Evolutionary conservation across 2,797 vertebrate genomes (phyloP).

Genomic region (Bryconaethiops microstoma): DNA sequence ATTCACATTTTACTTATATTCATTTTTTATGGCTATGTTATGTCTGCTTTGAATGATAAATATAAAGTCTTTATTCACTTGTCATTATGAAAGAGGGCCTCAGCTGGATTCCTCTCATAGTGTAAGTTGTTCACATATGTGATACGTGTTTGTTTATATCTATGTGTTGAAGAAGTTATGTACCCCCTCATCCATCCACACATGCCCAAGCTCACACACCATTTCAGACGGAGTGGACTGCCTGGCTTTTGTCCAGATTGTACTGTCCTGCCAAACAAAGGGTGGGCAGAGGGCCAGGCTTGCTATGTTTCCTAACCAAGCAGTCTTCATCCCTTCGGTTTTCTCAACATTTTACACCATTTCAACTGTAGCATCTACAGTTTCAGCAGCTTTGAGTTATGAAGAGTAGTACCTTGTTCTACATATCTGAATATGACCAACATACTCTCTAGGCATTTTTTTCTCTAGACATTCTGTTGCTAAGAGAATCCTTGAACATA

Average conservation of each 20-base stretch:
- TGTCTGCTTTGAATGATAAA: slow-evolving; percentile 40
- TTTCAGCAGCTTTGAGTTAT: neutral
- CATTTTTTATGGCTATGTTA: neutral
- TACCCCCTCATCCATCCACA: slow-evolving; percentile 15
- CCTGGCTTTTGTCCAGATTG: slow-evolving; percentile 31
- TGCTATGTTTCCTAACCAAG: slow-evolving; percentile 36
- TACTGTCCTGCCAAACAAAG: slow-evolving; percentile 39
- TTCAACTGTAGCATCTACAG: slow-evolving; percentile 4
- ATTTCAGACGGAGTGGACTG: slow-evolving; percentile 28
- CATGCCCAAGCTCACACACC: slow-evolving; percentile 10
- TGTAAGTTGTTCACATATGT: slow-evolving; percentile 32
- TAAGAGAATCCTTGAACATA: neutral
- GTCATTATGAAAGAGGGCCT: slow-evolving; percentile 33
- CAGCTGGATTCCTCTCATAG: slow-evolving; percentile 27
- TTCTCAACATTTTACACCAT: slow-evolving; percentile 25
- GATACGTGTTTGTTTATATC: neutral
- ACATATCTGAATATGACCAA: neutral
- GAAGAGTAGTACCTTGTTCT: slow-evolving; percentile 11
- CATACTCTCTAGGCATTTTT: neutral
- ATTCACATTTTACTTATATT: neutral
- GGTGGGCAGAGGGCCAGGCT: slow-evolving; percentile 39
- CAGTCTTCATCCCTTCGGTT: slow-evolving; percentile 10
- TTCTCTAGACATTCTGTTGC: neutral
- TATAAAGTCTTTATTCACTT: slow-evolving; percentile 77
- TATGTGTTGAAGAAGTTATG: slow-evolving; percentile 17